These are phyloP conservation scores for Setophaga coronata DNA, from an alignment of 2,113 vertebrate species.

Conservation along the genomic window DNA sequence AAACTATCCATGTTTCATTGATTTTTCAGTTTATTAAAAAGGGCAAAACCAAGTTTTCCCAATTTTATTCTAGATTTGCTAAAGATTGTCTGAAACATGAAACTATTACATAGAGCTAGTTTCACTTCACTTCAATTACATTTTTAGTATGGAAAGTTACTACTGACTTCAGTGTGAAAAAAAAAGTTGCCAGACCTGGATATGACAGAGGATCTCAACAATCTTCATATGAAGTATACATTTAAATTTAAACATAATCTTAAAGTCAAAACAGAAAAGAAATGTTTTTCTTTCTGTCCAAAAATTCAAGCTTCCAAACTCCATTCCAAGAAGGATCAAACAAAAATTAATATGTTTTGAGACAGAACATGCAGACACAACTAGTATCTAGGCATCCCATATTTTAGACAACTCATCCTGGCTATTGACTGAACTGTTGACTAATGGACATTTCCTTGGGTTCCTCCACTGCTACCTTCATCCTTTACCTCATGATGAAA, in stretches of 20 bases:
- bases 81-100: background rate
- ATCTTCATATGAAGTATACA: background rate
- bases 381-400: background rate
- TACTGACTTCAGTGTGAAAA: background rate
- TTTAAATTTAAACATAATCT: background rate
- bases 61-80: background rate
- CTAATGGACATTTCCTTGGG: background rate
- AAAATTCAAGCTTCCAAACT: background rate
- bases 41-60: background rate
- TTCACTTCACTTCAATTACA: background rate
- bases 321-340: background rate
- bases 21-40: background rate
- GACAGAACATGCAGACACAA: background rate
- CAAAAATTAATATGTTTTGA: background rate
- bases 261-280: background rate
- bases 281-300: background rate
- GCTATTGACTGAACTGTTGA: background rate
- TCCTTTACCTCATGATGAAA: background rate
- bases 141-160: background rate
- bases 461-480: background rate
- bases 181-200: background rate
- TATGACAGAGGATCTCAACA: background rate
- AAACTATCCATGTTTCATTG: background rate
- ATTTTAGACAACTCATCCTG: background rate
- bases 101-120: background rate